A percentile compares a stretch with the other conserved stretches of the same genome.
phyloP scores from a whole-genome alignment of 1,140 invertebrate genomes.

The Euborellia annulipes region DNA sequence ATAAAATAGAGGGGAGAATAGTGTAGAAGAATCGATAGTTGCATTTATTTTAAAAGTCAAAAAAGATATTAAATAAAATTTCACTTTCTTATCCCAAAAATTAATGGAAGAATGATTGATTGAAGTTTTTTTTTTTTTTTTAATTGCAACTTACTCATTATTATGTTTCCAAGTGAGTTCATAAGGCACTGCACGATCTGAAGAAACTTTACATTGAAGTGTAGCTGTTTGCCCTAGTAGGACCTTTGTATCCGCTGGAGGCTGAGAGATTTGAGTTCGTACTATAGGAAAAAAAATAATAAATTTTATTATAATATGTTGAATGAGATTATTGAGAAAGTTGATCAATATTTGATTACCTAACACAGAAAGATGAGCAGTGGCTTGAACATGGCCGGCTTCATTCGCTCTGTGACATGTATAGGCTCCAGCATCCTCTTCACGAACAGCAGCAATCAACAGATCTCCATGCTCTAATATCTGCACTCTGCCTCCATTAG shows the following conservation, averaged over 20 bases:
- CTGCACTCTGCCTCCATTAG: conserved; percentile 43
- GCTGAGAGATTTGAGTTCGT: conserved; percentile 79
- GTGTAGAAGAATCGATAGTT: too few relatives aligned
- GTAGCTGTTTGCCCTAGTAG: conserved; percentile 79
- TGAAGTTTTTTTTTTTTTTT: too few relatives aligned
- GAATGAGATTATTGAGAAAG: not conserved
- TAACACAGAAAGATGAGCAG: conserved; percentile 64
- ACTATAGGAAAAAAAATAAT: conserved; percentile 38
- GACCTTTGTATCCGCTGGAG: conserved; percentile 76
- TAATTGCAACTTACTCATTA: conserved; percentile 53
- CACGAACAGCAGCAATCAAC: conserved; percentile 67
- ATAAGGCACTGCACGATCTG: conserved; percentile 77
- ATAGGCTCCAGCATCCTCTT: conserved; percentile 72
- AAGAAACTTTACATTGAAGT: conserved; percentile 84
- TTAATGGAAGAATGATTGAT: too few relatives aligned
- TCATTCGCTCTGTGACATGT: conserved; percentile 77
- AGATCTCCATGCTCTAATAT: conserved; percentile 71
- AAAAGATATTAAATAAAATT: too few relatives aligned
- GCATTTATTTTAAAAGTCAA: too few relatives aligned
- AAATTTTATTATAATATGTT: not conserved
- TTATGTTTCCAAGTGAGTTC: conserved; percentile 85
- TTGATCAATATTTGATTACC: conserved; percentile 39
- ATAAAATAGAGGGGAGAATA: too few relatives aligned
- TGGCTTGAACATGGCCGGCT: conserved; percentile 66
- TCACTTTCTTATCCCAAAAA: too few relatives aligned